Base-by-base conservation (phyloP, 2,113 vertebrate species). In the Mugil cephalus region DNA sequence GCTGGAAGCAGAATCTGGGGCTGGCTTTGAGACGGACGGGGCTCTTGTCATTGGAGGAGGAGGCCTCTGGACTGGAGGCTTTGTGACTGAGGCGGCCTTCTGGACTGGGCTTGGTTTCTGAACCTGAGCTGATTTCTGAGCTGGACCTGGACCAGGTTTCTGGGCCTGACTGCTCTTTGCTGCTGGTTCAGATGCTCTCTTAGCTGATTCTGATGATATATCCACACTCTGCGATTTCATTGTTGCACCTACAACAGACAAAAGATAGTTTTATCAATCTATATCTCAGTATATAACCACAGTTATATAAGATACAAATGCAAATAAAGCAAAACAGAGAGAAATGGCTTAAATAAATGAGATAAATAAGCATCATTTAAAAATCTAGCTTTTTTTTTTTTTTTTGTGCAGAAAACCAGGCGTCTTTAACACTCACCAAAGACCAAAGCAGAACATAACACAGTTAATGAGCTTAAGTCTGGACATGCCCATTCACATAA, bases 171-270 rank as follows among this genome's bases (percentile, higher is more conserved):
- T 89, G 79, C 91, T 36, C 78, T 91, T 92, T 79, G 86, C 74
- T 58, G 77, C 77, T 34, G 87, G 79, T 62, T 93, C 93, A 83
- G 88, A 94, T 71, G 93, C 88, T 91, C 94, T 87, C 94, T 86
- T 91, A 86, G 91, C 89, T 48, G 94, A 91, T 84, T 95, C 94
- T 89, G 95, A 87, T 84, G 95, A 90, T 79, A 89, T 88, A 80
- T 95, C 96, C 86, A 95, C 95, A 93, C 93, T 95, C 93, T 95
- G 95, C 85, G 95, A 92, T 95, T 98, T 97, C 92, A 94, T 92
- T 93, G 96, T 92, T 88, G 95, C 96, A 93, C 97, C 98, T 98
- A 93, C 89, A 93, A 60, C 17, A 93, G 13, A 95, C 52, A 95
- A 56, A 95, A 95, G 91, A 93, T 92, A 91, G 92, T 90, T 94